phyloP scores from a whole-genome alignment of 1,140 invertebrate genomes.

The Mya arenaria region DNA sequence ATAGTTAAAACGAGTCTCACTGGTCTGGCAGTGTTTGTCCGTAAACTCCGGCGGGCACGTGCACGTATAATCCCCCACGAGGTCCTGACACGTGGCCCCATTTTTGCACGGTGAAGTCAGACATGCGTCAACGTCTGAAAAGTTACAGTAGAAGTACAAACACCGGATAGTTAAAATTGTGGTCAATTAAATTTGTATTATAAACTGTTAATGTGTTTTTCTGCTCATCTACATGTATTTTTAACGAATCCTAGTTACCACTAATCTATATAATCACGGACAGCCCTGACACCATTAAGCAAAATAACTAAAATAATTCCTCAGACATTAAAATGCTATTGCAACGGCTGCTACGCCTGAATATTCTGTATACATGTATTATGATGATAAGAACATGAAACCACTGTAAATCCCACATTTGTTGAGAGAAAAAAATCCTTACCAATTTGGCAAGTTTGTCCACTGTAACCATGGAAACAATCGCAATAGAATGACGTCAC shows the following conservation, averaged over 20 bases:
- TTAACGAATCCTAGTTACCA: too few relatives aligned
- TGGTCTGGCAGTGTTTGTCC: constrained; percentile 12
- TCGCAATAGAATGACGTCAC: constrained; percentile 26
- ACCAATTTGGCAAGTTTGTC: constrained; percentile 24
- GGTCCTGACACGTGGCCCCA: constrained; percentile 11
- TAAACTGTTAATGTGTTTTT: too few relatives aligned
- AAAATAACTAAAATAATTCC: too few relatives aligned
- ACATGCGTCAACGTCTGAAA: constrained; percentile 29
- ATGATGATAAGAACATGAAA: background rate
- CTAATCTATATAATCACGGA: too few relatives aligned
- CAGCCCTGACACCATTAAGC: too few relatives aligned
- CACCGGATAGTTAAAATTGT: too few relatives aligned
- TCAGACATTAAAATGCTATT: too few relatives aligned
- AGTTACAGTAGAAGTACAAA: too few relatives aligned
- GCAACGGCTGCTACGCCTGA: too few relatives aligned
- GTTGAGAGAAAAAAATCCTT: background rate
- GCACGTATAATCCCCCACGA: constrained; percentile 23
- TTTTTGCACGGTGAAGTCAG: constrained; percentile 20
- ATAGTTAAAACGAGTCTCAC: background rate
- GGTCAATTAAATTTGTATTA: too few relatives aligned
- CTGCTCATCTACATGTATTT: too few relatives aligned
- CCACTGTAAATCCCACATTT: background rate
- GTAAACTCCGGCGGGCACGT: constrained; percentile 11
- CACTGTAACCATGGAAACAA: constrained; percentile 39
- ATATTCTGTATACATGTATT: too few relatives aligned